Percentiles rank a stretch among this genome's conserved stretches.
Conservation (phyloP, 2,888 invertebrate species). For the Cataglyphis albicans region DNA sequence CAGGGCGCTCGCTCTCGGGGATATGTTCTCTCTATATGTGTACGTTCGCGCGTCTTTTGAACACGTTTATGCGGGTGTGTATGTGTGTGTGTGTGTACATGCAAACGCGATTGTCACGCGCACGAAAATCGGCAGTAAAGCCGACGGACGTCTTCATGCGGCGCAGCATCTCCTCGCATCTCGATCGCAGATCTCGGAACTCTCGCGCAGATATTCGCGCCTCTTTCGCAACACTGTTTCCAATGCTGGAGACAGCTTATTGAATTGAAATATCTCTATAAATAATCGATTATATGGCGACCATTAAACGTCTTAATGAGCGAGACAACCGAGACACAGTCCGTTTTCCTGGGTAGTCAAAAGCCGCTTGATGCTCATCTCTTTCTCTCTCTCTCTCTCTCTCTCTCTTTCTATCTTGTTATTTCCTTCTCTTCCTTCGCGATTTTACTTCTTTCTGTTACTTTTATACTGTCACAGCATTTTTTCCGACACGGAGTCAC, state of each 20-base stretch:
- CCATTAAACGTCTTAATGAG: constrained; percentile 83
- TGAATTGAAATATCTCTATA: constrained; percentile 79
- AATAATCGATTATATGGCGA: constrained; percentile 84
- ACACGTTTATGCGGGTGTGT: constrained; percentile 25
- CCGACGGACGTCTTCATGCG: constrained; percentile 82
- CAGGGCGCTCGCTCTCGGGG: constrained; percentile 67
- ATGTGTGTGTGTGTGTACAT: background rate
- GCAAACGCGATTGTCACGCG: constrained; percentile 70
- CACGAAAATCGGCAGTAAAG: constrained; percentile 80
- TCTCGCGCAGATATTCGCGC: constrained; percentile 52
- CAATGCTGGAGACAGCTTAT: constrained; percentile 65
- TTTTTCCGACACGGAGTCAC: constrained; percentile 21
- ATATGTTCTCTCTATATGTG: background rate
- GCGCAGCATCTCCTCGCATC: constrained; percentile 41
- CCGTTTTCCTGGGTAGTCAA: constrained; percentile 75
- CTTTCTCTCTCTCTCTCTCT: constrained; percentile 28
- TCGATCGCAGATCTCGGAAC: constrained; percentile 21
- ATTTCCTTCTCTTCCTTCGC: constrained; percentile 36
- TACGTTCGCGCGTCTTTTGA: constrained; percentile 3
- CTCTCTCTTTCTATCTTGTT: background rate
- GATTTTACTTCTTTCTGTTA: constrained; percentile 8
- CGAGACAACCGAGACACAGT: constrained; percentile 74
- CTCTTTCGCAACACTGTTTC: constrained; percentile 49
- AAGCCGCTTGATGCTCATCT: constrained; percentile 54
- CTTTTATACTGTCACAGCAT: constrained; percentile 24